Base-by-base conservation (phyloP, 2,797 vertebrate genomes). In the Phylloscopus collybita region DNA sequence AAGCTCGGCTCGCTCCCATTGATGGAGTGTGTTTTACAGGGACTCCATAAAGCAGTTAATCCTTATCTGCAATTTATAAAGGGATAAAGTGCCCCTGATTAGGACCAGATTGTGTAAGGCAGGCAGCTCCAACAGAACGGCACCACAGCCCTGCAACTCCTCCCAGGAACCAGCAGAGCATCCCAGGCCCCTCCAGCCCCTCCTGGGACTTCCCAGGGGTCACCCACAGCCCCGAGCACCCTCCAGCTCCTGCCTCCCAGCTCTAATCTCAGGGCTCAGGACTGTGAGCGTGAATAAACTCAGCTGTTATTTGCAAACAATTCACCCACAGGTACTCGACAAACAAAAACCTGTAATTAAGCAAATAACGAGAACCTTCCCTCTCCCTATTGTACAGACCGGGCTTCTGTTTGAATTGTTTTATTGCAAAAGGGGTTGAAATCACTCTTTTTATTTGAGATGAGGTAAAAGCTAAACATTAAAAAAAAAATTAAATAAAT, bases 281-380 rank as follows among this genome's bases (percentile, higher is more conserved):
- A 26, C 83, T 80, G 70, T 8, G 32, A 85, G 62, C 69, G 5
- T 64, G 94, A 89, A 87, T 59, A 88, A 93, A 88, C 92, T 91
- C 93, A 92, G 96, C 93, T 94, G 96, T 94, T 97, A 71, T 96
- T 95, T 94, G 90, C 95, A 90, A 88, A 83, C 80, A 81, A 86
- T 92, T 96, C 93, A 76, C 73, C 86, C 89, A 44, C 65, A 59
- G 95, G 95, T 82, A 44, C 80, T 95, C 2, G 9, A 65, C 95
- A 96, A 97, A 97, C 88, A 95, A 42, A 88, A 76, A 38, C 57
- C 74, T 72, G 82, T n/a, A 86, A 84, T 94, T 94, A 89, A 93
- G 91, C 73, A 93, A 95, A 85, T 67, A 93, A 26, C 22, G 10
- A 2, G 8, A 94, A n/a, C 40, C 60, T 57, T 86, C 82, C 80